A percentile compares a stretch with the other conserved stretches of the same genome.
Conservation (phyloP, 1,140 invertebrate genomes). For the Tyrophagus putrescentiae region DNA sequence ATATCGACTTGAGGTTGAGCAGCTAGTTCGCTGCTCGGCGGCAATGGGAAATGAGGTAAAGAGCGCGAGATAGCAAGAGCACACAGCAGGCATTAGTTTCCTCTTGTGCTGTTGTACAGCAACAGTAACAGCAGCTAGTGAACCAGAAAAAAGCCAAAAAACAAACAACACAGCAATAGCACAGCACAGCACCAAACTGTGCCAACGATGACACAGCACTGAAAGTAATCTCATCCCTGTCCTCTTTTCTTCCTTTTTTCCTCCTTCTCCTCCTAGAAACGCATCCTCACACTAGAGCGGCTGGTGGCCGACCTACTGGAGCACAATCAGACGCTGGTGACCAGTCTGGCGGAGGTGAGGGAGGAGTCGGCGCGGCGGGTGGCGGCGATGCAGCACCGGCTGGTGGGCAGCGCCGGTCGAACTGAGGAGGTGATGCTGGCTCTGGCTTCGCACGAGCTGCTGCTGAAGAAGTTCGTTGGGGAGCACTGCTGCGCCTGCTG, state of each 20-base stretch:
- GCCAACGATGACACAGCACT: too few relatives aligned
- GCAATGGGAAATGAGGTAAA: neutral
- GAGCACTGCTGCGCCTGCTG: slow-evolving; percentile 10
- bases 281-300: neutral
- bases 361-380: neutral
- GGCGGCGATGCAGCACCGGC: neutral
- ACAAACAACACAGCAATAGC: too few relatives aligned
- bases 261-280: neutral
- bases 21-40: neutral
- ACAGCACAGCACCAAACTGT: too few relatives aligned
- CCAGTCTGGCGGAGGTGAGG: neutral
- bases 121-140: too few relatives aligned
- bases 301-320: slow-evolving; percentile 9
- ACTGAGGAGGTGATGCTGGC: slow-evolving; percentile 15
- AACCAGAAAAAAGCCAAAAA: too few relatives aligned
- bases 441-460: neutral
- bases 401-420: neutral
- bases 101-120: too few relatives aligned
- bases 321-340: neutral
- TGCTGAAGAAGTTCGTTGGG: slow-evolving; percentile 1
- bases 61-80: too few relatives aligned
- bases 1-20: slow-evolving; percentile 11
- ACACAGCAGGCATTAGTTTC: too few relatives aligned
- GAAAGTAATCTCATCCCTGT: too few relatives aligned
- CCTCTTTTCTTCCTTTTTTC: neutral